Evolutionary conservation across 2,888 invertebrate genomes (phyloP), one percentile per base, ranked within the genome.

Genomic region (Anticlea derivata): DNA sequence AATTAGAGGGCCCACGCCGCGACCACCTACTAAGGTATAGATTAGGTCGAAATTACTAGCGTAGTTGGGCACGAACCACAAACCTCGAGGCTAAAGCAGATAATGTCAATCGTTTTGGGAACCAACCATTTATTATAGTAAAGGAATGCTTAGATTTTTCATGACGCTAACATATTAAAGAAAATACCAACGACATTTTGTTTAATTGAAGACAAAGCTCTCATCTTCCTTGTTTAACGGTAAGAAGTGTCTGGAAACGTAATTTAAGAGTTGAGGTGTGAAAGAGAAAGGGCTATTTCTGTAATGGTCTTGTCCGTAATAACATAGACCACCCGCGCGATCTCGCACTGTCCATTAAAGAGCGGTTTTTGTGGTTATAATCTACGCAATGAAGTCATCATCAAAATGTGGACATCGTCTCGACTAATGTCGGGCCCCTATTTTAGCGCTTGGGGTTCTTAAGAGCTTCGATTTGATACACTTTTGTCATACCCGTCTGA

Each of bases 321-420:
- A 80, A 84, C 73, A 75, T 68, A 73, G 86, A 84, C 86, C 86
- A 86, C 86, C 86, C 86, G 78, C 69, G 73, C 70, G 80, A 75
- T 76, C 70, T 70, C 66, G 64, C 70, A 60, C 62, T 54, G 64
- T 61, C 75, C 71, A 82, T 84, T 80, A 80, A 71, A 63, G 66
- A 68, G 66, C 61, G 63, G 65, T 83, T 82, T 85, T 81, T 80
- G 75, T 79, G 66, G 67, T 48, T 75, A 78, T 82, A 78, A 78
- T 80, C 68, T 69, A 74, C 72, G 78, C 78, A 83, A 87, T 86
- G 83, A 86, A 86, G 86, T 74, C 84, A 86, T 87, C 86, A 85
- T 65, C 73, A 55, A 65, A 66, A 70, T 58, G 60, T 48, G 58
- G 51, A 58, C 60, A 61, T 58, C 61, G 55, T 50, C 46, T 50